These are phyloP conservation scores for Delichon dasypus DNA, from an alignment of 2,797 vertebrate genomes.

Conservation along the genomic window DNA sequence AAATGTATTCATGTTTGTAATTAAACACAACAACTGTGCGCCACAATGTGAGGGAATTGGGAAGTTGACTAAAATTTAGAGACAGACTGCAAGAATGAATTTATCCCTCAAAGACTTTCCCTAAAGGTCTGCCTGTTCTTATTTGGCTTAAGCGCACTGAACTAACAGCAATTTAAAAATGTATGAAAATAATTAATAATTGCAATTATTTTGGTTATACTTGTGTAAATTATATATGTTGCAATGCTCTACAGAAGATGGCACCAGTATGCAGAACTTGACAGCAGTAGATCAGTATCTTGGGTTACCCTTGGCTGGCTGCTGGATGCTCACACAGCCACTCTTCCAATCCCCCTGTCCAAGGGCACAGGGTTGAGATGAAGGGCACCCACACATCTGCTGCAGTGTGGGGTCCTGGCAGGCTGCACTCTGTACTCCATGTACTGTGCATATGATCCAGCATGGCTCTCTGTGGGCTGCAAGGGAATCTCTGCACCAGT, in stretches of 20 bases:
- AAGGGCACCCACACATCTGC: not conserved
- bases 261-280: not conserved
- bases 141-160: not conserved
- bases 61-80: conserved; percentile 1
- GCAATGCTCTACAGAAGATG: not conserved
- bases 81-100: not conserved
- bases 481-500: not conserved
- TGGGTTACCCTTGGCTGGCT: not conserved
- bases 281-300: not conserved
- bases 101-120: not conserved
- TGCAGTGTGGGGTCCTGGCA: rapidly evolving
- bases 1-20: conserved; percentile 13
- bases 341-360: not conserved
- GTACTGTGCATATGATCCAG: not conserved
- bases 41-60: not conserved
- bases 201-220: not conserved
- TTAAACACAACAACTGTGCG: conserved; percentile 6
- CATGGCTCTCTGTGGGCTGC: not conserved
- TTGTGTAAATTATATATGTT: not conserved
- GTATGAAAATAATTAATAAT: not conserved
- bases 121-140: not conserved
- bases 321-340: rapidly evolving
- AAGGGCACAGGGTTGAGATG: no score
- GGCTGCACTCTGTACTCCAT: no score
- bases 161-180: not conserved